Percentiles rank a stretch among this genome's conserved stretches.
Evolutionary conservation across 2,888 invertebrate genomes (phyloP).

Genomic region (Cephus nigrinus): DNA sequence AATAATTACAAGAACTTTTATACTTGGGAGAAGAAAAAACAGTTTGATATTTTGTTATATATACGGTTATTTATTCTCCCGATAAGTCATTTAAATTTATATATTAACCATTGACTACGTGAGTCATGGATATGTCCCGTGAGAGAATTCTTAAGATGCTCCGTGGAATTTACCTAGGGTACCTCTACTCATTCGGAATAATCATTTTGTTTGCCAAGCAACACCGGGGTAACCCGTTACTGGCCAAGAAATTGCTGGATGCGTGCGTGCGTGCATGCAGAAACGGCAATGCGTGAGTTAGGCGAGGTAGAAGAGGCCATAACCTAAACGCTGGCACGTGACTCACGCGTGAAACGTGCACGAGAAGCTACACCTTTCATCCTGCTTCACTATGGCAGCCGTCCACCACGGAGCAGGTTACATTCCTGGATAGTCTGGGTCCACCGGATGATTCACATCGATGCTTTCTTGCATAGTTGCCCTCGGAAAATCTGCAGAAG

Average conservation of each 20-base stretch:
- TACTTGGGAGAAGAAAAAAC: not conserved
- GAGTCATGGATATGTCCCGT: not conserved
- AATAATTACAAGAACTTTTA: not conserved
- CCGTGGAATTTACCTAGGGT: not conserved
- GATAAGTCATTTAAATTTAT: not conserved
- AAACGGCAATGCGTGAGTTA: not conserved
- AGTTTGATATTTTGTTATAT: not conserved
- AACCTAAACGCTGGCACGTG: slow-evolving; percentile 3
- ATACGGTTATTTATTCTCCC: not conserved
- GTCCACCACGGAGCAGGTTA: slow-evolving; percentile 10
- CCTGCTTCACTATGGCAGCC: not conserved
- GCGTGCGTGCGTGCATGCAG: not conserved
- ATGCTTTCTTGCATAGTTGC: not conserved
- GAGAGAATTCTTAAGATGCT: not conserved
- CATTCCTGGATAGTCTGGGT: slow-evolving; percentile 12
- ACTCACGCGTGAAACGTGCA: slow-evolving; percentile 7
- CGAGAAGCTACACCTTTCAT: not conserved
- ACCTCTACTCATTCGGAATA: not conserved
- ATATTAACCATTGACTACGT: not conserved
- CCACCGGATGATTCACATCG: slow-evolving; percentile 16
- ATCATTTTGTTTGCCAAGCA: not conserved
- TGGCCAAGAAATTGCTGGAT: not conserved
- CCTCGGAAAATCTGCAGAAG: not conserved
- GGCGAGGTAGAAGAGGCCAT: not conserved
- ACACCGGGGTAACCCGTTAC: not conserved